Evolutionary conservation across 2,113 vertebrate genomes (phyloP).

Genomic region (Rhombomys opimus): DNA sequence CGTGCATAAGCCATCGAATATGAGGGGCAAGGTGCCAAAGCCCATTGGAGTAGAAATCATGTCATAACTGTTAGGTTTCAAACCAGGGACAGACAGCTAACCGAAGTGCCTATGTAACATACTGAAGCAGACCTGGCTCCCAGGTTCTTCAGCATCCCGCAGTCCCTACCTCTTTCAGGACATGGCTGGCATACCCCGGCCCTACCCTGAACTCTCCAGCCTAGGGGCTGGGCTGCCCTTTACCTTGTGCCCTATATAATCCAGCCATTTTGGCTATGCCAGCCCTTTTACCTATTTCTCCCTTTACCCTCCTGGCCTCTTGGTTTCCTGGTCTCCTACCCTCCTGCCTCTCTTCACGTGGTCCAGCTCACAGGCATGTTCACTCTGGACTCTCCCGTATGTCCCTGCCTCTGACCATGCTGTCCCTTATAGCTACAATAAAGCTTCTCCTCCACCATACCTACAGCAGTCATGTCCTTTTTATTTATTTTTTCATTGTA

Average conservation of each 20-base stretch:
- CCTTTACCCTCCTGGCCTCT: neutral
- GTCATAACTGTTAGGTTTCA: neutral
- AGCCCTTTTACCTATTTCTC: neutral
- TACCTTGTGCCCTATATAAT: neutral
- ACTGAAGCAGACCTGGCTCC: neutral
- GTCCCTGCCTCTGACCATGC: neutral
- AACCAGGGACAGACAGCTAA: neutral
- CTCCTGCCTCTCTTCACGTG: neutral
- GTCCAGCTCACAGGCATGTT: neutral
- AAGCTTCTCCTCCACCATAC: neutral
- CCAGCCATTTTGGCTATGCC: neutral
- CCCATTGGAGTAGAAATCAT: neutral
- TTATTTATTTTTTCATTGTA: neutral
- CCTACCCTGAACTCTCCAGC: neutral
- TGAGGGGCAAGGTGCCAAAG: neutral
- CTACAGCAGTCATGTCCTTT: neutral
- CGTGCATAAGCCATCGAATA: neutral
- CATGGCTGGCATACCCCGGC: neutral
- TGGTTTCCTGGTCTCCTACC: neutral
- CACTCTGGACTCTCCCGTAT: neutral
- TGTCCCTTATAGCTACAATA: too few relatives aligned
- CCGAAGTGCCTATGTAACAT: neutral
- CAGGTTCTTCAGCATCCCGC: neutral
- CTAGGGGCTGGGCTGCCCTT: neutral
- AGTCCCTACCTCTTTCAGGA: neutral